Percentiles rank a stretch among this genome's conserved stretches.
phyloP scores from a whole-genome alignment of 2,797 vertebrate genomes.

The Spinibarbus caldwelli region DNA sequence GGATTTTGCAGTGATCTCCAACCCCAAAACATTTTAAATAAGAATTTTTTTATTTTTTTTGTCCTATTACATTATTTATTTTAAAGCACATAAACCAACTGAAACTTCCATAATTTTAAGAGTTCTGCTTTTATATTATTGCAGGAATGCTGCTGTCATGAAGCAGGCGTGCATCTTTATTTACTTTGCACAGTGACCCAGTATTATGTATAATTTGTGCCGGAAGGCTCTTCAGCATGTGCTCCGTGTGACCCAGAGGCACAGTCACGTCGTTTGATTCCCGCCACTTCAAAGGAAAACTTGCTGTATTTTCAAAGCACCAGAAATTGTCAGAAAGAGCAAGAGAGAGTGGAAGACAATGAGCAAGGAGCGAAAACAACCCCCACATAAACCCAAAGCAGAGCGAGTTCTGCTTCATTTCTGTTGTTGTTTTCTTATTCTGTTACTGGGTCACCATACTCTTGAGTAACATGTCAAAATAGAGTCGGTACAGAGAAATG shows the following conservation, averaged over 20 bases:
- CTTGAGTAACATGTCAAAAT: slow-evolving; percentile 65
- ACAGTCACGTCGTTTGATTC: slow-evolving; percentile 66
- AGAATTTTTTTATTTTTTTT: no score
- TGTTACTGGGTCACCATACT: slow-evolving; percentile 68
- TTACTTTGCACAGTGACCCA: slow-evolving; percentile 26
- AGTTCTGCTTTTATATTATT: neutral
- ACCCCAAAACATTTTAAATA: neutral
- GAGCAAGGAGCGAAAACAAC: slow-evolving; percentile 59
- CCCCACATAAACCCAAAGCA: slow-evolving; percentile 51
- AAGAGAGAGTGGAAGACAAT: slow-evolving; percentile 29
- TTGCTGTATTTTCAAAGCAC: slow-evolving; percentile 65
- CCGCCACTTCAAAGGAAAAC: slow-evolving; percentile 61
- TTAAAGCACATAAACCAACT: neutral
- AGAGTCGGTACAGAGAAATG: slow-evolving; percentile 49
- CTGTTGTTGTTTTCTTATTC: slow-evolving; percentile 37
- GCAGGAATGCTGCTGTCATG: neutral
- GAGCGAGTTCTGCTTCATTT: slow-evolving; percentile 57
- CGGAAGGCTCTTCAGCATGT: slow-evolving; percentile 4
- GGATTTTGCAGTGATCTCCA: neutral
- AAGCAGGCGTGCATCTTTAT: neutral
- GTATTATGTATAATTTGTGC: slow-evolving; percentile 1
- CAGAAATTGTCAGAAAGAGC: slow-evolving; percentile 57
- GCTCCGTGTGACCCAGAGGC: slow-evolving; percentile 11
- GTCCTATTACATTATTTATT: neutral
- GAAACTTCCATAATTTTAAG: neutral